Conservation (phyloP, 2,888 invertebrate genomes). For the Bedellia somnulentella region DNA sequence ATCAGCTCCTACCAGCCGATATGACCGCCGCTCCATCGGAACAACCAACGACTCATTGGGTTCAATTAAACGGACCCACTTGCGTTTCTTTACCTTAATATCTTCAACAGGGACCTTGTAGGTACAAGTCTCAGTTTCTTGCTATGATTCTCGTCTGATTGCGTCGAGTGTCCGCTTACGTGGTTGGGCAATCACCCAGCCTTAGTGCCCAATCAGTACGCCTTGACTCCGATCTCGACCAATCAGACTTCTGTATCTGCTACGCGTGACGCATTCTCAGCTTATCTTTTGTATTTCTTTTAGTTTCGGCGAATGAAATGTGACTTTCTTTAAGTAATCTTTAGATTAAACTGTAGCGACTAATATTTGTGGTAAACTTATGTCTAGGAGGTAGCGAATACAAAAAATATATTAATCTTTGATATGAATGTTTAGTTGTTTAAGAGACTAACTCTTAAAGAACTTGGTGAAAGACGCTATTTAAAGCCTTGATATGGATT, state of each 20-base stretch:
- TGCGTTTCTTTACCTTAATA: slow-evolving; percentile 20
- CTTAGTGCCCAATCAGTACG: slow-evolving; percentile 71
- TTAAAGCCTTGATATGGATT: slow-evolving; percentile 50
- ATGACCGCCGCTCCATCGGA: slow-evolving; percentile 44
- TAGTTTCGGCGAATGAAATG: slow-evolving; percentile 30
- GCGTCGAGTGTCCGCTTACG: slow-evolving; percentile 59
- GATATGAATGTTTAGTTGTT: too few relatives aligned
- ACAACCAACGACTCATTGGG: slow-evolving; percentile 32
- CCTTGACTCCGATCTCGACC: slow-evolving; percentile 37
- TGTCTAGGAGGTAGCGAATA: slow-evolving; percentile 45
- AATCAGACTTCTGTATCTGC: slow-evolving; percentile 36
- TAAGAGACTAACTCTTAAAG: slow-evolving; percentile 44
- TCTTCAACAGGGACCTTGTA: not conserved
- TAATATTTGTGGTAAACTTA: slow-evolving; percentile 58
- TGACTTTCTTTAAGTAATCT: slow-evolving; percentile 54
- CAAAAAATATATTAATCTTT: slow-evolving; percentile 38
- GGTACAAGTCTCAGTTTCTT: slow-evolving; percentile 13
- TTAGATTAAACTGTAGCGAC: slow-evolving; percentile 32
- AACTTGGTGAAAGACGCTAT: slow-evolving; percentile 60
- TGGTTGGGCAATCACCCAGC: slow-evolving; percentile 74
- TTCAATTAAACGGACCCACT: slow-evolving; percentile 38
- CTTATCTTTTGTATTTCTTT: slow-evolving; percentile 17
- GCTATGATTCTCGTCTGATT: slow-evolving; percentile 32
- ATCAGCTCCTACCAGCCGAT: slow-evolving; percentile 40
- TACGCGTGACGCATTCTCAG: slow-evolving; percentile 29